Conservation (phyloP, 1,140 invertebrate genomes). For the Pararge aegeria region DNA sequence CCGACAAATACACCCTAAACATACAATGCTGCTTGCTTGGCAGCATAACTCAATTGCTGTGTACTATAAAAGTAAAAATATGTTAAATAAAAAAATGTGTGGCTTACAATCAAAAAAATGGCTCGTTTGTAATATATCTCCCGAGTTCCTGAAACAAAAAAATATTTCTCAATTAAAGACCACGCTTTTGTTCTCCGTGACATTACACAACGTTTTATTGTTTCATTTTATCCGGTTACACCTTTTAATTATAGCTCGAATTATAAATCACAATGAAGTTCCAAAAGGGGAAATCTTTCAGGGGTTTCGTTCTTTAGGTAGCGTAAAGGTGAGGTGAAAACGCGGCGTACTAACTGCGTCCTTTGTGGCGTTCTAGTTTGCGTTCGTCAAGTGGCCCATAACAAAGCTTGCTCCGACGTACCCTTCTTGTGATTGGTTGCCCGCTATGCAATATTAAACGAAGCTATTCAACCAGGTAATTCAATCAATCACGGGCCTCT, state of each 20-base stretch:
- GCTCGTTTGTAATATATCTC: slow-evolving; percentile 21
- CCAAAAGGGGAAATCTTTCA: not conserved
- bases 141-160: slow-evolving; percentile 22
- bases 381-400: too few species aligned
- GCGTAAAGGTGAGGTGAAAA: too few species aligned
- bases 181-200: slow-evolving; percentile 21
- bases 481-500: too few species aligned
- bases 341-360: too few species aligned
- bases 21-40: too few species aligned
- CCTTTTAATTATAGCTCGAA: slow-evolving; percentile 9
- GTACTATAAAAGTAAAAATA: not conserved
- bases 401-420: too few species aligned
- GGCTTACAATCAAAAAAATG: slow-evolving; percentile 18
- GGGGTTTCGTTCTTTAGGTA: not conserved
- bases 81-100: slow-evolving; percentile 4
- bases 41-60: too few species aligned
- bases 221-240: slow-evolving; percentile 12
- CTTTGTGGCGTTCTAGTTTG: too few species aligned
- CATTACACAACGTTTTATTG: slow-evolving; percentile 6
- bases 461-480: too few species aligned
- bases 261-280: not conserved
- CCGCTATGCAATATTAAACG: too few species aligned
- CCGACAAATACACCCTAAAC: too few species aligned
- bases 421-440: too few species aligned
- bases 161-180: slow-evolving; percentile 27